A percentile compares a stretch with the other conserved stretches of the same genome.
phyloP scores from a whole-genome alignment of 1,140 invertebrate genomes.

The Monochamus saltuarius region DNA sequence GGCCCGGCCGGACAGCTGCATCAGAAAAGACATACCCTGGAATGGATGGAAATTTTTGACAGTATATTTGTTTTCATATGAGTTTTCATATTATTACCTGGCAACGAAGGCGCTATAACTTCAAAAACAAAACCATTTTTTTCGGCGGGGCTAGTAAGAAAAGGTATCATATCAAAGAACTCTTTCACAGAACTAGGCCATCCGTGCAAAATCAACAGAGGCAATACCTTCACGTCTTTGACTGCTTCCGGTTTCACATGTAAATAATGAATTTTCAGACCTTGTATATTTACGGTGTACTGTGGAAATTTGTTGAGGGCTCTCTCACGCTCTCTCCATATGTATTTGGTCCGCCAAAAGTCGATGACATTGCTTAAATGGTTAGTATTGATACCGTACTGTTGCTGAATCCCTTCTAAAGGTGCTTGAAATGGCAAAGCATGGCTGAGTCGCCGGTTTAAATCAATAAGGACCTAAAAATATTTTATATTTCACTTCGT shows the following conservation, averaged over 20 bases:
- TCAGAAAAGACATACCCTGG: conserved; percentile 80
- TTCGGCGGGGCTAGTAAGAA: conserved; percentile 61
- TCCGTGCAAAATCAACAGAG: conserved; percentile 78
- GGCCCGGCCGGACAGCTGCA: conserved; percentile 62
- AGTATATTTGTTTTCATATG: no score
- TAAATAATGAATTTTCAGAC: conserved; percentile 66
- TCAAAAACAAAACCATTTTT: conserved; percentile 75
- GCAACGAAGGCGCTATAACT: conserved; percentile 70
- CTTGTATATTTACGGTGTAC: conserved; percentile 61
- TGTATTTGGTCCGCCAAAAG: conserved; percentile 75
- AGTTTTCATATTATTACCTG: conserved; percentile 16
- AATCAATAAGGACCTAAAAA: conserved; percentile 59
- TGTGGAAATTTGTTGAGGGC: conserved; percentile 73
- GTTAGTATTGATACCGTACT: conserved; percentile 75
- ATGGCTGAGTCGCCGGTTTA: conserved; percentile 60
- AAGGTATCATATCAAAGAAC: conserved; percentile 79
- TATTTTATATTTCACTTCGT: no score
- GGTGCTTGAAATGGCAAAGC: conserved; percentile 58
- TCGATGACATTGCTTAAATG: conserved; percentile 70
- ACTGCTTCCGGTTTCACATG: conserved; percentile 59
- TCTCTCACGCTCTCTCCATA: conserved; percentile 67
- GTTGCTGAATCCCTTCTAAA: conserved; percentile 67
- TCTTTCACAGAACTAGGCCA: conserved; percentile 89
- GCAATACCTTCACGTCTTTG: conserved; percentile 45
- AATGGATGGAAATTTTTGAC: no score